These are phyloP conservation scores for Hemiprocne comata DNA, from an alignment of 2,113 vertebrate genomes.

Conservation along the genomic window DNA sequence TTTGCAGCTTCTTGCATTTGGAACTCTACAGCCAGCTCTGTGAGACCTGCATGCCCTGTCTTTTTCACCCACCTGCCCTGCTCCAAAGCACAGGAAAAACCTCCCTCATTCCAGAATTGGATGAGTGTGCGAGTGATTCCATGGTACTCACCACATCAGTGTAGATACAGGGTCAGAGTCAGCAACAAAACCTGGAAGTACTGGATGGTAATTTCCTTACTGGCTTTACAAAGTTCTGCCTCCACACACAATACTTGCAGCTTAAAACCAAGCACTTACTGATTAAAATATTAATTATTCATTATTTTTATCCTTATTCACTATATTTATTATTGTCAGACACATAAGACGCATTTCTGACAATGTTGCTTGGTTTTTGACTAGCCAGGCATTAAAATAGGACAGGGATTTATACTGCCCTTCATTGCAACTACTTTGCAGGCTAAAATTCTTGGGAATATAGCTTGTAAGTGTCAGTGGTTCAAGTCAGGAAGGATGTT, in stretches of 20 bases:
- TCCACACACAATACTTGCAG: not conserved
- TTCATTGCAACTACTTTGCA: not conserved
- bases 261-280: not conserved
- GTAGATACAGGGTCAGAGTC: not conserved
- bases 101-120: too few relatives aligned
- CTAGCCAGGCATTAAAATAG: not conserved
- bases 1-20: not conserved
- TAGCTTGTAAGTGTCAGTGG: not conserved
- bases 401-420: not conserved
- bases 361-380: not conserved
- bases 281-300: not conserved
- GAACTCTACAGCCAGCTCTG: too few relatives aligned
- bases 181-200: not conserved
- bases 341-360: not conserved
- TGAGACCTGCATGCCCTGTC: too few relatives aligned
- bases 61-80: too few relatives aligned
- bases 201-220: not conserved
- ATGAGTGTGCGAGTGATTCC: rapidly evolving
- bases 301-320: not conserved
- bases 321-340: rapidly evolving
- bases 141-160: rapidly evolving
- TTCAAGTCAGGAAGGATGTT: not conserved
- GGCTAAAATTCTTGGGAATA: slow-evolving; percentile 39
- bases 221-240: not conserved
- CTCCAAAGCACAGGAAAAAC: too few relatives aligned